These are phyloP conservation scores for Saguinus midas DNA, from an alignment of 2,113 vertebrate species.

Conservation along the genomic window DNA sequence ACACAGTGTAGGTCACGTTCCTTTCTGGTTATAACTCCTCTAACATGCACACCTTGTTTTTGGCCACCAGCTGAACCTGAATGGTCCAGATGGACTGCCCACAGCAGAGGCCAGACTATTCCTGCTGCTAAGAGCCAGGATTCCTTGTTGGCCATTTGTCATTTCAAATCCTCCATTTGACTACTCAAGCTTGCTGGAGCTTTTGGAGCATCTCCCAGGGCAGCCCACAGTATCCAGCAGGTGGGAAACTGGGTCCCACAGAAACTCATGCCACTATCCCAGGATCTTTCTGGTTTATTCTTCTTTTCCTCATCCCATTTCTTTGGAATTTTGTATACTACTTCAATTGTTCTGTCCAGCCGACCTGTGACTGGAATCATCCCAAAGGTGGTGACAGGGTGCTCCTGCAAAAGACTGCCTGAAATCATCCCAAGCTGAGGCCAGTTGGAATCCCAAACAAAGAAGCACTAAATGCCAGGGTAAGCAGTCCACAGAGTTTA, in stretches of 20 bases:
- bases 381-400: neutral
- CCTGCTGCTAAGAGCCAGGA: neutral
- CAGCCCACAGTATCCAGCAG: neutral
- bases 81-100: too few relatives aligned
- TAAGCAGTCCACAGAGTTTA: neutral
- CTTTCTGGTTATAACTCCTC: neutral
- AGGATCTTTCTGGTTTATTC: neutral
- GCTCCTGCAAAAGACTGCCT: neutral
- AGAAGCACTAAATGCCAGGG: neutral
- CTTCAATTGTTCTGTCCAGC: neutral
- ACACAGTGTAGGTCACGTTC: neutral
- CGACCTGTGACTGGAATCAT: neutral
- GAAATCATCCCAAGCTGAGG: neutral
- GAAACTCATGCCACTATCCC: accelerated
- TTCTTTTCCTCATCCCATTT: neutral
- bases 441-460: neutral
- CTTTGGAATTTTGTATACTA: neutral
- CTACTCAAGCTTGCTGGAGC: neutral
- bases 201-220: neutral
- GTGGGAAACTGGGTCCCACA: too few relatives aligned
- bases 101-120: neutral
- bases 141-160: neutral
- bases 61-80: too few relatives aligned
- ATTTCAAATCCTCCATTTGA: neutral
- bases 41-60: neutral